Conservation (phyloP, 2,888 invertebrate genomes). For the Hesperia comma region DNA sequence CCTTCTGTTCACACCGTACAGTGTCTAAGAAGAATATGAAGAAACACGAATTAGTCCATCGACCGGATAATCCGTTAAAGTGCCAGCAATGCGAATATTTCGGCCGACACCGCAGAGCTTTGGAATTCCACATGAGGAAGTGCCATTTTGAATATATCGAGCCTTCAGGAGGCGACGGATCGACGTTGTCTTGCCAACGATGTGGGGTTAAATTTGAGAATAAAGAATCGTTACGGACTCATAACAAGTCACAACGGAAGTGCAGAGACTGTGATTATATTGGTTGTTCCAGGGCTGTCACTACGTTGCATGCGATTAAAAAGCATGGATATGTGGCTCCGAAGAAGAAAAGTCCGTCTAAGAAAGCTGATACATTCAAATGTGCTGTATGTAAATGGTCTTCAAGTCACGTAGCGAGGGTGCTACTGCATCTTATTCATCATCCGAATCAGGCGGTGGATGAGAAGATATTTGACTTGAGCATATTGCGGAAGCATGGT, state of each 20-base stretch:
- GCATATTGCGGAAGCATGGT: slow-evolving; percentile 49
- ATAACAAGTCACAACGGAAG: slow-evolving; percentile 37
- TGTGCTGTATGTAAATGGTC: slow-evolving; percentile 62
- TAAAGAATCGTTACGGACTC: slow-evolving; percentile 35
- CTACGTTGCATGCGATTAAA: slow-evolving; percentile 44
- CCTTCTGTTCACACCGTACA: slow-evolving; percentile 61
- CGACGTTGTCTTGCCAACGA: slow-evolving; percentile 34
- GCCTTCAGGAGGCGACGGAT: slow-evolving; percentile 8
- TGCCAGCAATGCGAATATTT: slow-evolving; percentile 60
- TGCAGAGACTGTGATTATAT: slow-evolving; percentile 47
- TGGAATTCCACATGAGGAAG: slow-evolving; percentile 51
- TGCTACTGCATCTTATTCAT: slow-evolving; percentile 70
- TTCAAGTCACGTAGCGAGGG: slow-evolving; percentile 51
- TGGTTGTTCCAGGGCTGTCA: slow-evolving; percentile 40
- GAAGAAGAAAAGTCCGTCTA: slow-evolving; percentile 30
- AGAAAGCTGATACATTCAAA: slow-evolving; percentile 47
- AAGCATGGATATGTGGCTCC: slow-evolving; percentile 34
- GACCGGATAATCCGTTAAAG: slow-evolving; percentile 61
- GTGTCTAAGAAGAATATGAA: slow-evolving; percentile 71
- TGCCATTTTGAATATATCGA: slow-evolving; percentile 32
- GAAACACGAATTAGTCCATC: slow-evolving; percentile 65
- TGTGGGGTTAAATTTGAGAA: slow-evolving; percentile 36
- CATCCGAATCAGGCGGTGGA: slow-evolving; percentile 64
- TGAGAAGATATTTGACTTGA: slow-evolving; percentile 54
- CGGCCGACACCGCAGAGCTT: slow-evolving; percentile 51